Base-by-base conservation (phyloP, 2,888 invertebrate genomes). In the Amphipyra tragopoginis region DNA sequence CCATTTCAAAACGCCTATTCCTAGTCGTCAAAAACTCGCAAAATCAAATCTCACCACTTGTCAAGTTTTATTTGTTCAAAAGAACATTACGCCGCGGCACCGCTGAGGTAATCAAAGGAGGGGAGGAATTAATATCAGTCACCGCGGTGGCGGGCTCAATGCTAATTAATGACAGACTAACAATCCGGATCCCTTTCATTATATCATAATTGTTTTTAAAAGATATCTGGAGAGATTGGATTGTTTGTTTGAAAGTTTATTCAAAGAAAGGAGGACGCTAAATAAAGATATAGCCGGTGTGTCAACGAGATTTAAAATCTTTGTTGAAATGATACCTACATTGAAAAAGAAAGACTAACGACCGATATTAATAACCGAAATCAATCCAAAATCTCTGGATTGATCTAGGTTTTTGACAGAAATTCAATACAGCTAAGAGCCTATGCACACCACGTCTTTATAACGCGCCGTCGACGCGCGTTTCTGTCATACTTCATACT, bases 151-250 rank as follows among this genome's bases (percentile, higher is more conserved):
- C 78, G 44, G 14, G 33, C 52, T 78, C 80, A 71, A 73, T 84
- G 85, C 86, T 91, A 92, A 93, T 93, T 92, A 93, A 93, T 85
- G 83, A 83, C 85, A 79, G 82, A 77, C 85, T 81, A 82, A 82
- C 73, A 68, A 80, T 81, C 82, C 74, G 72, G 73, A 79, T 79
- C 78, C 75, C 81, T 89, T 89, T 90, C 87, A 88, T 90, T 90
- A 85, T 83, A 84, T 85, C 83, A 79, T 88, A 90, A 93, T 93
- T 93, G 92, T 92, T 93, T 92, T 91, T 87, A 86, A 90, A 90
- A 88, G 84, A 86, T 76, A 79, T 80, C 79, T 48, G 76, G 75
- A 75, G 79, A 83, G 80, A 87, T 87, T 87, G 83, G 76, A 78
- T 6, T 39, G 42, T 60, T 75, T 68, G 71, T 68, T 63, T 62